Evolutionary conservation across 2,888 invertebrate species (phyloP), one percentile per base, ranked within the genome.

Genomic region (Venustoraphidia nigricollis): DNA sequence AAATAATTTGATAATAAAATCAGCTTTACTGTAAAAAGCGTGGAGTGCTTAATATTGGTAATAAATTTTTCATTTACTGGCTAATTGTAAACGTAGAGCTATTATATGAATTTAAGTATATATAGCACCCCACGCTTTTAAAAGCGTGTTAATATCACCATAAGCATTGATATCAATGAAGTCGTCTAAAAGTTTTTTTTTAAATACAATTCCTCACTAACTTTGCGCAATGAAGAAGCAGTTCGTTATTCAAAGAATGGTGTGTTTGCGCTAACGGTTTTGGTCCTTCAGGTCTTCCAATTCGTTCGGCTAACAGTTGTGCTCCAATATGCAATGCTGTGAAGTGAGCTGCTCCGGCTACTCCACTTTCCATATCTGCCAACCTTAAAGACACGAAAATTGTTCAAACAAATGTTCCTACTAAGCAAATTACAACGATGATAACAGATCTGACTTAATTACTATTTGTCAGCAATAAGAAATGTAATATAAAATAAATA

Each of bases 281-380:
- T 41, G 39, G 27, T 34, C 10, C 35, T 9, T 47, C 47, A 17
- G 38, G 27, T 42, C 43, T 47, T 13, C 47, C 43, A 35, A 47
- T 47, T 41, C 43, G 36, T 37, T 43, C 47, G 9, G 47, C 47
- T 52, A 74, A 68, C 8, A 77, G 67, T 60, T 79, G 81, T 40
- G 79, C 76, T 39, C 83, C 81, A 52, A 88, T 82, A 60, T 86
- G 88, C 51, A 87, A 69, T 10, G 86, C 81, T 44, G 86, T 80
- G 64, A 90, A 90, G 61, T 84, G 81, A 9, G 90, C 86, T 4
- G 87, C 82, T 13, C 88, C 87, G 14, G 81, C 77, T 63, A 87
- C 81, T 13, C 76, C 72, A 9, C 79, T 75, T 67, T 89, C 89
- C 71, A 88, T 86, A 65, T 85, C 84, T 9, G 87, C 81, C 42